Evolutionary conservation across 2,888 invertebrate species (phyloP), one percentile per base, ranked within the genome.

Genomic region (Drosophila robusta): DNA sequence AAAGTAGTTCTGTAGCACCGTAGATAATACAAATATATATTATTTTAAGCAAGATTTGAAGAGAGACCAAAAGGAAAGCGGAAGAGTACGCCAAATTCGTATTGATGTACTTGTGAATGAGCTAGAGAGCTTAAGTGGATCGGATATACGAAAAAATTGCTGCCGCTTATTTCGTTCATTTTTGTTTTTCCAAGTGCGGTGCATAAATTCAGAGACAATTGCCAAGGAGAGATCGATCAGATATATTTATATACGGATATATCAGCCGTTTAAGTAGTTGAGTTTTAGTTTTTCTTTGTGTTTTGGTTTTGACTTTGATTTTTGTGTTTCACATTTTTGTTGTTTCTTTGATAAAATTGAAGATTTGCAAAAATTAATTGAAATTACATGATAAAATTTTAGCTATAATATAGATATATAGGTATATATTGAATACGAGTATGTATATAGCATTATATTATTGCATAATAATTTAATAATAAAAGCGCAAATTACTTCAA

Each of bases 251-350:
- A 29, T 26, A 47, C 12, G 47, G 32, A 51, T 39, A 32, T 57
- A 63, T 58, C 57, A 71, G 22, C 58, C 44, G 60, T 75, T 64
- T 73, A 57, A 50, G 12, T 36, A 36, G 6, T 50, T 63, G 18
- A 44, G 36, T 47, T 34, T 34, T 73, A 84, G 82, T 82, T 86
- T 84, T 86, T 86, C 86, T 84, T 86, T 86, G 82, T 84, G 84
- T 86, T 76, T 56, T 39, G 36, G 18, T 12, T 66, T 56, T 41
- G 46, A 11, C 16, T 45, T 57, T 61, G 41, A 22, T 34, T 39
- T 42, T 50, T 47, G 16, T 56, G 9, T 54, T 47, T 49, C 34
- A 39, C 11, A 34, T 56, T 60, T 29, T 41, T 34, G 29, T 29
- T 29, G 29, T 51, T 39, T 62, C 49, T 63, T 39, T 29, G 47